These are phyloP conservation scores for Eupithecia pulchellata DNA, from an alignment of 2,888 invertebrate genomes.

Conservation along the genomic window DNA sequence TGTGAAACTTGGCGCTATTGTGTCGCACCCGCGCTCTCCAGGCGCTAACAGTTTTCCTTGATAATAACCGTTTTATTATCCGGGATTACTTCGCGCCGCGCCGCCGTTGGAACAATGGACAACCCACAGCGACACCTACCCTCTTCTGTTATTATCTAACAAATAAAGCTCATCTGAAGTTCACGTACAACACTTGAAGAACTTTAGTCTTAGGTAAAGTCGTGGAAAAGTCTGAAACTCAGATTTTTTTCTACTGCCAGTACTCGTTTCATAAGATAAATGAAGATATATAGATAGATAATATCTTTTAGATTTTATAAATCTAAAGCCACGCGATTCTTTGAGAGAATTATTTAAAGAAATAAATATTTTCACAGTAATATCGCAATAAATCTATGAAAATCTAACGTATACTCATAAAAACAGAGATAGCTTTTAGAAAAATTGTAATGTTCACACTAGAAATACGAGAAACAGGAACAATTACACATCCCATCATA, in stretches of 20 bases:
- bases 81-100: conserved; percentile 41
- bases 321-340: no score
- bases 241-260: not conserved
- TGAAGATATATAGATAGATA: no score
- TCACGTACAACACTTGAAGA: conserved; percentile 19
- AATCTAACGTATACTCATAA: no score
- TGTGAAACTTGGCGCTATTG: conserved; percentile 59
- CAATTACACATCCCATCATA: no score
- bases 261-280: not conserved
- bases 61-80: conserved; percentile 48
- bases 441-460: no score
- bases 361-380: no score
- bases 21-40: conserved; percentile 46
- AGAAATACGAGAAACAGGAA: no score
- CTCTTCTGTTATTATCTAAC: conserved; percentile 48
- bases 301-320: no score
- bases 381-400: no score
- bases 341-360: no score
- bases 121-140: conserved; percentile 31
- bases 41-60: conserved; percentile 59
- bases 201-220: not conserved
- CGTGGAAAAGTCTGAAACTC: not conserved
- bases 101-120: conserved; percentile 42
- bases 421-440: no score
- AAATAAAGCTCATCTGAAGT: conserved; percentile 51